Conservation (phyloP, 2,888 invertebrate species). For the Gari tellinella region DNA sequence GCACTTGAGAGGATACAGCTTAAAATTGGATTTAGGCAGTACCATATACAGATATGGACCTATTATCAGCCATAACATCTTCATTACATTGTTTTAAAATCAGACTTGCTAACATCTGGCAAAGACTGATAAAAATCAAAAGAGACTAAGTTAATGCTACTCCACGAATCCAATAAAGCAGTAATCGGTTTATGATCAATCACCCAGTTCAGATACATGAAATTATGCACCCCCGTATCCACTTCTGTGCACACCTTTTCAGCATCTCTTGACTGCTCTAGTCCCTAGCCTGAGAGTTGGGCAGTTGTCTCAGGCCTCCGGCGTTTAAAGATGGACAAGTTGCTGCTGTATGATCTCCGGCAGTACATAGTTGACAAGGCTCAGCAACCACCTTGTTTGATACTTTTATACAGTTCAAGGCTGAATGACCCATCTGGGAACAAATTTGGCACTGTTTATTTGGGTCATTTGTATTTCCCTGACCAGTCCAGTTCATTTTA, state of each 20-base stretch:
- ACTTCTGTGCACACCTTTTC: background rate
- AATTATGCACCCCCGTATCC: background rate
- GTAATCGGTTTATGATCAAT: slow-evolving; percentile 7
- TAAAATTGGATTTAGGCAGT: slow-evolving; percentile 13
- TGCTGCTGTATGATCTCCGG: background rate
- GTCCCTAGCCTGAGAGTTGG: background rate
- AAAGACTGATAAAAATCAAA: slow-evolving; percentile 15
- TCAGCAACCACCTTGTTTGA: background rate
- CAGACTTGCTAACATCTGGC: background rate
- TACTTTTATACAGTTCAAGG: background rate
- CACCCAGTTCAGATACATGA: slow-evolving; percentile 23
- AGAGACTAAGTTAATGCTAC: slow-evolving; percentile 22
- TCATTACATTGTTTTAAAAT: slow-evolving; percentile 3
- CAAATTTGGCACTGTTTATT: slow-evolving; percentile 26
- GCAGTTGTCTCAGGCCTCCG: background rate
- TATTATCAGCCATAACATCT: slow-evolving; percentile 21
- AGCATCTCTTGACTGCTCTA: background rate
- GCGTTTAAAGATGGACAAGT: slow-evolving; percentile 4
- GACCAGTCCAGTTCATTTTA: slow-evolving; percentile 28
- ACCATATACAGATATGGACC: slow-evolving; percentile 13
- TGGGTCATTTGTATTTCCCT: slow-evolving; percentile 9
- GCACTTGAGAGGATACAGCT: background rate
- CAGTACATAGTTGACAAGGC: no score
- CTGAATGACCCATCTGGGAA: slow-evolving; percentile 9
- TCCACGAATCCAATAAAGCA: slow-evolving; percentile 27